Conservation (phyloP, 2,113 vertebrate species). For the Cynocephalus volans region DNA sequence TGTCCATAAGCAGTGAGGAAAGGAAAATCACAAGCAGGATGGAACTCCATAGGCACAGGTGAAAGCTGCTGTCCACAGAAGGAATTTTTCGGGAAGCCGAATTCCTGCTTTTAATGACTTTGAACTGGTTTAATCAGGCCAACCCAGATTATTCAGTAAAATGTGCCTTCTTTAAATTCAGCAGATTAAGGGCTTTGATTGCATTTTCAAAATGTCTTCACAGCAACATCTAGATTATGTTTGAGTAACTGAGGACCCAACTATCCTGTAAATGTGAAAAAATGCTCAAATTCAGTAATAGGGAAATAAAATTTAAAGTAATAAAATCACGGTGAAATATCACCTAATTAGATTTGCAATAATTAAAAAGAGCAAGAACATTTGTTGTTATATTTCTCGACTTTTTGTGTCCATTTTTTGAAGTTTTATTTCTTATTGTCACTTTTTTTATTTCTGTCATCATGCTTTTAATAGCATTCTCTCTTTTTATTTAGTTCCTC, state of each 20-base stretch:
- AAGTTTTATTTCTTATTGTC: background rate
- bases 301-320: background rate
- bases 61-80: background rate
- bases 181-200: background rate
- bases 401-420: background rate
- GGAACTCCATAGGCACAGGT: background rate
- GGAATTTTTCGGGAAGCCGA: background rate
- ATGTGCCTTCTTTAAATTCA: background rate
- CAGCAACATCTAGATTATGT: background rate
- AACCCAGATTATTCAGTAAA: background rate
- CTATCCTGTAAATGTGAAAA: background rate
- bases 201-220: background rate
- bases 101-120: constrained; percentile 32
- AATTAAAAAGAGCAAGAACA: constrained; percentile 11
- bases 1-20: background rate
- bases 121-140: background rate
- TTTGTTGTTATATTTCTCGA: constrained; percentile 38
- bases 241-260: background rate
- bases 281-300: background rate
- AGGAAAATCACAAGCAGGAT: background rate
- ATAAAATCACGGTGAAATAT: background rate
- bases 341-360: constrained; percentile 9
- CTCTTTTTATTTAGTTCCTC: constrained; percentile 16
- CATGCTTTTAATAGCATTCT: background rate
- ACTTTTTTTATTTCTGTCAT: background rate